These are phyloP conservation scores for Onychomys torridus DNA, from an alignment of 2,797 vertebrate species.

Conservation along the genomic window DNA sequence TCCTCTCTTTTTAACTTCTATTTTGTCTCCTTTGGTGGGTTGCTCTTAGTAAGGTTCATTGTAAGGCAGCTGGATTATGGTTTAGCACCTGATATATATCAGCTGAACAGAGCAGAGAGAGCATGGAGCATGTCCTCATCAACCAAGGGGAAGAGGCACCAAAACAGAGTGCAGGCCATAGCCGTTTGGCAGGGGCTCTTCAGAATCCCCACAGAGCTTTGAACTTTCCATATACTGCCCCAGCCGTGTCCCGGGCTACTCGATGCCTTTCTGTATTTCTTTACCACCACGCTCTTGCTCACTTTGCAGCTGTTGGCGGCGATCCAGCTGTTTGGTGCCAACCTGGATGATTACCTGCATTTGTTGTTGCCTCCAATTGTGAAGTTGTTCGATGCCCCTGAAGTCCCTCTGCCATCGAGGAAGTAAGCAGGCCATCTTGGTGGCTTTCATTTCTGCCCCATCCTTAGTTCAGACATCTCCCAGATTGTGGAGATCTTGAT, in stretches of 20 bases:
- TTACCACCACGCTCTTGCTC: neutral
- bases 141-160: neutral
- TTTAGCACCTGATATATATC: neutral
- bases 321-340: constrained; percentile 98
- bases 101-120: constrained; percentile 34
- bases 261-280: neutral
- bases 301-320: constrained; percentile 93
- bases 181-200: neutral
- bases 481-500: constrained; percentile 1
- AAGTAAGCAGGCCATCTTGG: constrained; percentile 89
- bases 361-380: constrained; percentile 97
- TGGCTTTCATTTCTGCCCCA: neutral
- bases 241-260: fast-evolving
- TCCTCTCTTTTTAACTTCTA: neutral
- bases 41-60: neutral
- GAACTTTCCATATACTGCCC: neutral
- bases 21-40: neutral
- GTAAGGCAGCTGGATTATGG: neutral
- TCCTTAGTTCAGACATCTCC: constrained; percentile 24
- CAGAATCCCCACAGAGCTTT: neutral
- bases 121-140: neutral
- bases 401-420: constrained; percentile 94
- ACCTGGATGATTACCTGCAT: constrained; percentile 98
- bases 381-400: constrained; percentile 97
- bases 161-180: neutral